Evolutionary conservation across 2,888 invertebrate genomes (phyloP).

Genomic region (Acanthopleura granulata): DNA sequence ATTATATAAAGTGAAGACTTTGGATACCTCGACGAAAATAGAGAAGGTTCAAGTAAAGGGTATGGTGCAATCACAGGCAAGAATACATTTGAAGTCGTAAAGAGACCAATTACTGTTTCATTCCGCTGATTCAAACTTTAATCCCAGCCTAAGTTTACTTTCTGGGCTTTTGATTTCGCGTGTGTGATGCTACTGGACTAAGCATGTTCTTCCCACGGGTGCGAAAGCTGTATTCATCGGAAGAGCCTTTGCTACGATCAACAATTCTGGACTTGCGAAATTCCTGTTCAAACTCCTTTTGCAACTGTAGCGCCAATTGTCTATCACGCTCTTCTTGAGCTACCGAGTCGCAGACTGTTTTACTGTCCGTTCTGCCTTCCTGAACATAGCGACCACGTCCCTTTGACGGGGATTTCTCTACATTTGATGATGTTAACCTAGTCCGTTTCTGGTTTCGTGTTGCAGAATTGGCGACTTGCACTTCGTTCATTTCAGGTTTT

Average conservation of each 20-base stretch:
- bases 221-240: not conserved
- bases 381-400: no score
- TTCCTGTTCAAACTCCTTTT: not conserved
- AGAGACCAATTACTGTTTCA: no score
- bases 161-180: not conserved
- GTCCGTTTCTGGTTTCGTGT: not conserved
- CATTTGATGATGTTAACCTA: no score
- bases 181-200: not conserved
- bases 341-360: not conserved
- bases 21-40: no score
- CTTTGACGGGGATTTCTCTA: not conserved
- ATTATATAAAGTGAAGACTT: no score
- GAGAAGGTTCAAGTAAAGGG: no score
- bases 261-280: not conserved
- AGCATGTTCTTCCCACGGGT: not conserved
- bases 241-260: not conserved
- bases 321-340: constrained; percentile 1
- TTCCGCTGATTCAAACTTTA: no score
- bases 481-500: not conserved
- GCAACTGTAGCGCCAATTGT: not conserved
- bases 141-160: no score
- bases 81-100: no score
- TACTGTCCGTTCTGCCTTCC: not conserved
- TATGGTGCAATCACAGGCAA: no score
- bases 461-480: not conserved